Evolutionary conservation across 35 echinoderm and acorn worm genomes (phyloP), one percentile per base, ranked within the genome.

Genomic region (Hemicentrotus pulcherrimus): DNA sequence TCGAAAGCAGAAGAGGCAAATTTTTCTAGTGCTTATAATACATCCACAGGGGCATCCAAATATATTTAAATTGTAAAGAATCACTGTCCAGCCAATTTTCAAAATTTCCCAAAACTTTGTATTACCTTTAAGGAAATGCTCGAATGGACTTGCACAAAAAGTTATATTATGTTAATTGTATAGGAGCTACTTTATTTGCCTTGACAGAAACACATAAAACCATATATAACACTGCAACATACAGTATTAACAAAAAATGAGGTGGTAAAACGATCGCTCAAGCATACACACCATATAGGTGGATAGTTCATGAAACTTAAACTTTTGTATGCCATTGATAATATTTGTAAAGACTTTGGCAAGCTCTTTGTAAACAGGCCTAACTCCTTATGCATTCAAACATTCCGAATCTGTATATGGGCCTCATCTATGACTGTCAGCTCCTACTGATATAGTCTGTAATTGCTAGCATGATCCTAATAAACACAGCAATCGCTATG

Each of bases 401-500:
- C 50, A 55, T 55, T 55, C 10, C 15, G 9, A 28, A 78, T n/a
- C 19, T 28, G 19, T 78, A 78, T 22, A 28, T 59, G 52, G 52
- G 52, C 24, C 22, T 78, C 24, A n/a, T 78, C 65, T 78, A 78
- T 28, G 65, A 22, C 65, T 78, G 65, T 78, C 65, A 78, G 19
- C 65, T 78, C 6, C 65, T 78, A 78, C 24, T 28, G 22, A 78
- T 28, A 78, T 78, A 78, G 65, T 78, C 22, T 78, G 65, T 78
- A 78, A 78, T 31, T 52, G 13, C 48, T 19, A 93, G 91, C n/a
- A 31, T n/a, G 11, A 93, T 19, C 46, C 91, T 93, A 13, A 93
- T 31, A 50, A 47, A 47, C 45, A 86, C 41, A 47, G 95, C 97
- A n/a, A 98, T 7, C 31, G 95, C 47, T 50, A 98, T 86, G 24